Conservation (phyloP, 92 coral and sea anemone species). For the Actinernus sp. region DNA sequence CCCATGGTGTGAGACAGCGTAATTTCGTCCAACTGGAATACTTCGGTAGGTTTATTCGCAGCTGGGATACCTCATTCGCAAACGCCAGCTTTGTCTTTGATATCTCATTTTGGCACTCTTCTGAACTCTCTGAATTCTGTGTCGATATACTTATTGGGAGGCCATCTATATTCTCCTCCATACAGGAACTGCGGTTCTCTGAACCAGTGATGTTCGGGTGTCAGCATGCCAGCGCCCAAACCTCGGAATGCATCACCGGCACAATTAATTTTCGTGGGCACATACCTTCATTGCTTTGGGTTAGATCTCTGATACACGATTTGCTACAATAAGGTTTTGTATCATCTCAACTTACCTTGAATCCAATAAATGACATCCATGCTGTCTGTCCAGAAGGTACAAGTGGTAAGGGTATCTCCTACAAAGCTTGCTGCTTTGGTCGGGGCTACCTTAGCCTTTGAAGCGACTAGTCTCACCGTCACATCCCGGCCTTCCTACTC, state of each 20-base stretch:
- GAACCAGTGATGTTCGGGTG: conserved; percentile 9
- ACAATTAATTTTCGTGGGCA: conserved; percentile 36
- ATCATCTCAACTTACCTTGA: conserved; percentile 11
- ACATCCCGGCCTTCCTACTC: conserved; percentile 35
- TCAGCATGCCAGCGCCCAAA: conserved; percentile 6
- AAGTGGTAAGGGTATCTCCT: too few species aligned
- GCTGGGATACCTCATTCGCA: too few species aligned
- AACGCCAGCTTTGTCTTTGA: too few species aligned
- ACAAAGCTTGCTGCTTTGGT: conserved; percentile 41
- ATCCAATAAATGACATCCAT: conserved; percentile 35
- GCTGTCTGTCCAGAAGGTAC: conserved; percentile 39
- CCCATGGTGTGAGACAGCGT: too few species aligned
- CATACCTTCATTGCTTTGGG: conserved; percentile 68
- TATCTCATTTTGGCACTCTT: too few species aligned
- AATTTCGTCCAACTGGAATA: too few species aligned
- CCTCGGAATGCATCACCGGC: conserved; percentile 49
- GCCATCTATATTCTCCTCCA: conserved; percentile 15
- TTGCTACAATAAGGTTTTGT: conserved; percentile 56
- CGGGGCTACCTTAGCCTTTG: conserved; percentile 56
- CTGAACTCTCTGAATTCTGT: too few species aligned
- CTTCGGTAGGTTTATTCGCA: too few species aligned
- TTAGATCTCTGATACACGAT: conserved; percentile 43
- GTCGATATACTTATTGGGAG: conserved; percentile 10
- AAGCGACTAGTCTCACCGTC: conserved; percentile 17
- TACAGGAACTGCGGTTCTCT: conserved; percentile 14